Evolutionary conservation across 2,113 vertebrate genomes (phyloP), one percentile per base, ranked within the genome.

Genomic region (Lipophrys pholis): DNA sequence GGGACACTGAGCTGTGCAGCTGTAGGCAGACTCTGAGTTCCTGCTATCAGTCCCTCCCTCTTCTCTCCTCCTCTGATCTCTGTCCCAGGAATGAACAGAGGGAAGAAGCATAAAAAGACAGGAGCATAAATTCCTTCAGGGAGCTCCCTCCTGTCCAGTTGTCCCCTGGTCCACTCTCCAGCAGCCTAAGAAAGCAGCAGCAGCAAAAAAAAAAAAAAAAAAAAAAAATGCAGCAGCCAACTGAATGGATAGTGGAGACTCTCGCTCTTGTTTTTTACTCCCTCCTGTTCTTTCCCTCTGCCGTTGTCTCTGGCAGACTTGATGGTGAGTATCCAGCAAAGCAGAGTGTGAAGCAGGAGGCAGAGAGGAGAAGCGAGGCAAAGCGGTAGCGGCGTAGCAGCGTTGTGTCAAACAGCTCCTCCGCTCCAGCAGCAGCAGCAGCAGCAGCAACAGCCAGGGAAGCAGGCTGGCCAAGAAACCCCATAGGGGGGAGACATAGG

Each of bases 41-140:
- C 78, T 71, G 73, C 17, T 72, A 58, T 71, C 80, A 62, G 75
- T 81, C 83, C 86, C 80, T 84, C 85, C 87, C 85, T 87, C 79
- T 78, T 73, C 56, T 79, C 73, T 81, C 65, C 76, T 89, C 76
- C 72, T 85, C 84, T 81, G 65, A 82, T 83, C 86, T 75, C 82
- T 83, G 87, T 91, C 88, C 91, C 89, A 81, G 73, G 56, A 89
- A 86, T 85, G 80, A 87, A 62, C 78, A 73, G 78, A 57, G 65
- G 68, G 39, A 65, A 69, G 67, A 82, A 66, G 62, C 17, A 10
- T 60, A 69, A 57, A 57, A 55, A 73, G 59, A 73, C 51, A 60
- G 57, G 15, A 65, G 67, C 63, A 82, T 52, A 41, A 69, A 86
- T 86, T 83, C 68, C 80, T 88, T 82, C 35, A 45, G 65, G 70